Percentiles rank a stretch among this genome's conserved stretches.
These are phyloP conservation scores for Pemphigus obesinymphae DNA, from an alignment of 1,140 invertebrate species.

Conservation along the genomic window DNA sequence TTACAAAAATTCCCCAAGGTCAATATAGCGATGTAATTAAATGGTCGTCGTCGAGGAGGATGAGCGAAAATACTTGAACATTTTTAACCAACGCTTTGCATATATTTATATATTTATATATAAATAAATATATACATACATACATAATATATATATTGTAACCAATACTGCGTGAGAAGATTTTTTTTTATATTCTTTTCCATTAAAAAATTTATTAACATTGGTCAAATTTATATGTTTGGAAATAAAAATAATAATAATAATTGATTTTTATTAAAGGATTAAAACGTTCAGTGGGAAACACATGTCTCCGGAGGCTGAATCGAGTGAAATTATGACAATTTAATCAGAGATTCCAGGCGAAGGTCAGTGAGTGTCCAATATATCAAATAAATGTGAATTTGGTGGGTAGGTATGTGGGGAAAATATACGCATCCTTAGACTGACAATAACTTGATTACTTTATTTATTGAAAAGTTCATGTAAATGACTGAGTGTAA, in stretches of 20 bases:
- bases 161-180: background rate
- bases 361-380: background rate
- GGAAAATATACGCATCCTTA: background rate
- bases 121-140: too few relatives aligned
- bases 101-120: too few relatives aligned
- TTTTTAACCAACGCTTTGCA: background rate
- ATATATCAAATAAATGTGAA: background rate
- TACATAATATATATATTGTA: too few relatives aligned
- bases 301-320: background rate
- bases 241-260: background rate
- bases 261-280: slow-evolving; percentile 1
- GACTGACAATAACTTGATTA: background rate
- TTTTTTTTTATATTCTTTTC: background rate
- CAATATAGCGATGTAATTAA: background rate
- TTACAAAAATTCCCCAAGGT: background rate
- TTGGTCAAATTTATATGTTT: background rate
- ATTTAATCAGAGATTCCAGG: slow-evolving; percentile 26
- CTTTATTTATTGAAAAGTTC: background rate
- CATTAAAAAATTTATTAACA: background rate
- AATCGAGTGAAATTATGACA: slow-evolving; percentile 24
- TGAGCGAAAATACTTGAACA: background rate
- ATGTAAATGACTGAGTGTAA: background rate
- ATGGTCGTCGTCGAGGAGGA: background rate
- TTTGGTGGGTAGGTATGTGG: background rate
- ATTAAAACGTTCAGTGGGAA: background rate